Percentiles rank a stretch among this genome's conserved stretches.
Evolutionary conservation across 2,888 invertebrate genomes (phyloP).

Genomic region (Drosophila paramelanica): DNA sequence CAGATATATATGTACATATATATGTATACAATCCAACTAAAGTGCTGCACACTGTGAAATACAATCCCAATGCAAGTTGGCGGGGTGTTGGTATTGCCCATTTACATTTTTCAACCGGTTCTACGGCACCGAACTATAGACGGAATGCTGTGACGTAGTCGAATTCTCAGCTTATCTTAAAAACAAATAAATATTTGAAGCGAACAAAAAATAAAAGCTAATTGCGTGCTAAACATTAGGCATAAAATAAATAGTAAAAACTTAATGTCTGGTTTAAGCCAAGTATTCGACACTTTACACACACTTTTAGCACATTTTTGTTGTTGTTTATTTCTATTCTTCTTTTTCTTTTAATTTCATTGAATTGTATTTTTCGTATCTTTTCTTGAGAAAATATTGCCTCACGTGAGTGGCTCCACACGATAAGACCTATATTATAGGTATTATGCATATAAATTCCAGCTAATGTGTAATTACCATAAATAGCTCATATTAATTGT

Average conservation of each 20-base stretch:
- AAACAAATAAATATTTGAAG: slow-evolving; percentile 1
- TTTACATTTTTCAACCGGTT: background rate
- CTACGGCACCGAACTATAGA: background rate
- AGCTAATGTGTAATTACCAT: background rate
- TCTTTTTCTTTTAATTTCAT: too few relatives aligned
- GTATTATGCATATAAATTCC: background rate
- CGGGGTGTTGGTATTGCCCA: background rate
- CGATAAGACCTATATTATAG: background rate
- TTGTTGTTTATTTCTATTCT: too few relatives aligned
- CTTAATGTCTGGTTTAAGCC: background rate
- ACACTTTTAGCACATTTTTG: too few relatives aligned
- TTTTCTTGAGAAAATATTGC: background rate
- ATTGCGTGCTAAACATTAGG: slow-evolving; percentile 31
- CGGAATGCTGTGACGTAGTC: background rate
- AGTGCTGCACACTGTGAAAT: background rate
- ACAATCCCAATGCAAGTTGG: background rate
- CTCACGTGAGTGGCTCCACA: too few relatives aligned
- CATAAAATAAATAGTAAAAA: slow-evolving; percentile 1
- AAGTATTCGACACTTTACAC: background rate
- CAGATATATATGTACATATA: too few relatives aligned
- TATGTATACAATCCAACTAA: too few relatives aligned
- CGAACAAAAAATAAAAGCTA: slow-evolving; percentile 8
- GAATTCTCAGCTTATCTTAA: background rate
- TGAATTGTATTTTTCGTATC: too few relatives aligned
- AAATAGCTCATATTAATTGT: background rate